Conservation (phyloP, 2,888 invertebrate species). For the Epistrophe eligans region DNA sequence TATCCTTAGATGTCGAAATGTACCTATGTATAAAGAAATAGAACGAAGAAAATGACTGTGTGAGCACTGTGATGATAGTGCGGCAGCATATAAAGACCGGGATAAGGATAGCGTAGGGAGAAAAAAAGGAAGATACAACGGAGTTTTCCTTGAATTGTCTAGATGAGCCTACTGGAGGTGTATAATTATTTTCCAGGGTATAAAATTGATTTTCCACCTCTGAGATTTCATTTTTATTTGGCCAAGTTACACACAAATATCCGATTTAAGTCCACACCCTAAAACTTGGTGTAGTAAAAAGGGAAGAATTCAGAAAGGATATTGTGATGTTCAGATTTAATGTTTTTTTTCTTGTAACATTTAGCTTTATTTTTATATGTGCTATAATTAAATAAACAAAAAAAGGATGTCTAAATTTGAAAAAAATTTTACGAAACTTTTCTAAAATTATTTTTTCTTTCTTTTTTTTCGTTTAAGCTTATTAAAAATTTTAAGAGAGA, state of each 20-base stretch:
- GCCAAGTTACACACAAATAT: too few species aligned
- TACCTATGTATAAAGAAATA: background rate
- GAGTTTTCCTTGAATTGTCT: slow-evolving; percentile 7
- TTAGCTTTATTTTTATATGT: too few species aligned
- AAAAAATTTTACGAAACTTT: too few species aligned
- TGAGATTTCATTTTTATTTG: background rate
- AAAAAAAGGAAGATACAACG: background rate
- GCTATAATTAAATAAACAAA: too few species aligned
- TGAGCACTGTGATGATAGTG: slow-evolving; percentile 8
- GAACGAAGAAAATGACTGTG: background rate
- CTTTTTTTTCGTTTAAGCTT: too few species aligned
- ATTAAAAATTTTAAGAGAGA: too few species aligned
- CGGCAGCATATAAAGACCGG: slow-evolving; percentile 13
- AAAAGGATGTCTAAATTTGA: too few species aligned
- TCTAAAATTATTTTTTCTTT: too few species aligned
- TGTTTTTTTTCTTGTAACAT: too few species aligned
- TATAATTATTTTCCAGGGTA: too few species aligned
- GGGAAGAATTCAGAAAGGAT: background rate
- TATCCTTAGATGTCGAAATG: background rate
- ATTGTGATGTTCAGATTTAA: background rate
- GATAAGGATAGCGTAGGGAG: background rate
- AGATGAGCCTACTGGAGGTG: background rate
- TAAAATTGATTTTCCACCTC: slow-evolving; percentile 19
- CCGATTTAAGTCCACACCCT: slow-evolving; percentile 9
- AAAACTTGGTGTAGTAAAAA: background rate